Percentiles rank a stretch among this genome's conserved stretches.
Evolutionary conservation across 2,797 vertebrate genomes (phyloP).

Genomic region (Diplodus puntazzo): DNA sequence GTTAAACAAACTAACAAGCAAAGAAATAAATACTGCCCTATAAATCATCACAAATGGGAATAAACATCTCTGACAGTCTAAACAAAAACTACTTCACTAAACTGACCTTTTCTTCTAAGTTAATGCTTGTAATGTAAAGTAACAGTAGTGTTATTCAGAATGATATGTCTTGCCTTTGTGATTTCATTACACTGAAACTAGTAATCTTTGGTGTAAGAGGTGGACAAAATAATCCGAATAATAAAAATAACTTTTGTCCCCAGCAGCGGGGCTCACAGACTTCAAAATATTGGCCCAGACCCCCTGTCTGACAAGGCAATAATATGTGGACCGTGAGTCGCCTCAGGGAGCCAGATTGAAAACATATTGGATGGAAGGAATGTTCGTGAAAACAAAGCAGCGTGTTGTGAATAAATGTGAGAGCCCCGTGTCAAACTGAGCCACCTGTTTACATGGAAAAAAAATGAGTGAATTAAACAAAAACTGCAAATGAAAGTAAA

Average conservation of each 20-base stretch:
- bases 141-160: neutral
- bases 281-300: conserved; percentile 58
- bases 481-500: conserved; percentile 20
- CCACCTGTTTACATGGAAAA: conserved; percentile 59
- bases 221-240: conserved; percentile 18
- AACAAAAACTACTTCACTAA: neutral
- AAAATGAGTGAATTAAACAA: conserved; percentile 30
- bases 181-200: neutral
- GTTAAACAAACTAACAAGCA: neutral
- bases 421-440: conserved; percentile 66
- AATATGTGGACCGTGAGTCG: conserved; percentile 59
- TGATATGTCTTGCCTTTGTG: neutral
- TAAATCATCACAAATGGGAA: neutral
- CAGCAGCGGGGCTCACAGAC: conserved; percentile 61
- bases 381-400: conserved; percentile 78
- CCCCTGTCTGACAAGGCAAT: conserved; percentile 71
- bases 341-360: conserved; percentile 72
- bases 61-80: neutral
- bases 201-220: neutral
- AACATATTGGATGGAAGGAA: conserved; percentile 83
- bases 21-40: neutral
- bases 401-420: conserved; percentile 76
- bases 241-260: conserved; percentile 47
- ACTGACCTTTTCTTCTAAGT: neutral
- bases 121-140: neutral